Base-by-base conservation (phyloP, 37 sponge, comb jelly and placozoan genomes). In the Beroe ovata region DNA sequence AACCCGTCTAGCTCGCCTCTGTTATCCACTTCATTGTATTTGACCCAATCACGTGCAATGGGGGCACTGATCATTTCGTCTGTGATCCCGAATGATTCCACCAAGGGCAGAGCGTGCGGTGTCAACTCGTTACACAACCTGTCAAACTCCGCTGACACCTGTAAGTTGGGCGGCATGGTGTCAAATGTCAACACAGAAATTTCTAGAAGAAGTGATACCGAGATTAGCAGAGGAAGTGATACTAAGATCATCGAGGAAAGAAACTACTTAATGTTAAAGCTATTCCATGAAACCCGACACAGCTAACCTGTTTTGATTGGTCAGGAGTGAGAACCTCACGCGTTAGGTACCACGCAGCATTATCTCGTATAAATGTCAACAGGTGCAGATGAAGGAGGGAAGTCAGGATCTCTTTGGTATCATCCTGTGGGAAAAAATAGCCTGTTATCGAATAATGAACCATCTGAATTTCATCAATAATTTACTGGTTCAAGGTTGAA, bases 31-130 rank as follows among this genome's bases (percentile, higher is more conserved):
- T 77, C 84, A 36, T 77, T 77, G 59, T 26, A 77, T 1, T 26
- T 22, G 59, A 77, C 84, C 84, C 84, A 77, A 39, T 77, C 84
- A 3, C 84, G 25, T 1, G 58, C 84, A 16, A 77, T 77, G n/a
- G 84, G 84, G 8, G 84, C 84, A 40, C 36, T 32, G n/a, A 77
- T 32, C 84, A 77, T 77, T 58, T 77, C 84, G 29, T 77, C 84
- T 22, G 84, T 32, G 20, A 77, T 77, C 6, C 22, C 25, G 84
- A 77, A 77, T 32, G 36, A 32, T 35, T 77, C 84, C 36, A 77
- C 58, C 54, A 77, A 29, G 84, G 16, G 34, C 3, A 77, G 84
- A 47, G 84, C 84, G 20, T 77, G 58, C 2, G 84, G 58, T 38
- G 58, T 42, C 28, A 77, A 19, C n/a, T 25, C 54, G 6, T 1